Percentiles rank a stretch among this genome's conserved stretches.
phyloP scores from a whole-genome alignment of 35 echinoderm and acorn worm species.

The Ptychodera flava region DNA sequence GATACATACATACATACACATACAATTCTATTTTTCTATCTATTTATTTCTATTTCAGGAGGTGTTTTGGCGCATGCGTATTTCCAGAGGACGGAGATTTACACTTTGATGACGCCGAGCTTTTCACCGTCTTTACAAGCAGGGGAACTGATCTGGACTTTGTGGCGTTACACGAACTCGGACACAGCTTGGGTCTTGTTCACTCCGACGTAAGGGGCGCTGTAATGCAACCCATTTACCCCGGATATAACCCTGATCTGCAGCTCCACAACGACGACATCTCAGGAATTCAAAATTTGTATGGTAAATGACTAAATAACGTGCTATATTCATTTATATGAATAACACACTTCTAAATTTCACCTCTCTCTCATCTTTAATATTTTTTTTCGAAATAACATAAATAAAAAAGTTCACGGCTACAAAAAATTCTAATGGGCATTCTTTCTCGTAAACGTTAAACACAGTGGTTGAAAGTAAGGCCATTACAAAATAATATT shows the following conservation, averaged over 20 bases:
- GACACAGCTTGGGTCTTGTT: slow-evolving; percentile 32
- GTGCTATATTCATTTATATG: no score
- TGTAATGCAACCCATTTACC: slow-evolving; percentile 36
- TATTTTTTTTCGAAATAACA: no score
- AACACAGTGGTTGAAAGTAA: no score
- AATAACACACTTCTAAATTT: no score
- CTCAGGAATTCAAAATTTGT: slow-evolving; percentile 39
- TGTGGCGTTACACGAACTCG: slow-evolving; percentile 30
- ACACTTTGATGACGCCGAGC: slow-evolving; percentile 93
- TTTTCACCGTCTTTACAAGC: slow-evolving; percentile 41
- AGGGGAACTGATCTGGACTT: slow-evolving; percentile 23
- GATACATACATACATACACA: no score
- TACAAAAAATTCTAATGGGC: no score
- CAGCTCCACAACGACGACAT: slow-evolving; percentile 34
- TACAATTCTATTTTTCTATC: no score
- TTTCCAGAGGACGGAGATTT: slow-evolving; percentile 70
- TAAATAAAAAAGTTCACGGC: no score
- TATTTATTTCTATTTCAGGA: slow-evolving; percentile 27
- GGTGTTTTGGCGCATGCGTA: slow-evolving; percentile 86
- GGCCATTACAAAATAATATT: no score
- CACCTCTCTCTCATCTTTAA: no score
- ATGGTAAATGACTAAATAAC: slow-evolving; percentile 70
- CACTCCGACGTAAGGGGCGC: slow-evolving; percentile 14
- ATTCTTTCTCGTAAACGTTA: no score
- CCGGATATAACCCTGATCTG: slow-evolving; percentile 19